Evolutionary conservation across 2,888 invertebrate species (phyloP).

Genomic region (Formica aserva): DNA sequence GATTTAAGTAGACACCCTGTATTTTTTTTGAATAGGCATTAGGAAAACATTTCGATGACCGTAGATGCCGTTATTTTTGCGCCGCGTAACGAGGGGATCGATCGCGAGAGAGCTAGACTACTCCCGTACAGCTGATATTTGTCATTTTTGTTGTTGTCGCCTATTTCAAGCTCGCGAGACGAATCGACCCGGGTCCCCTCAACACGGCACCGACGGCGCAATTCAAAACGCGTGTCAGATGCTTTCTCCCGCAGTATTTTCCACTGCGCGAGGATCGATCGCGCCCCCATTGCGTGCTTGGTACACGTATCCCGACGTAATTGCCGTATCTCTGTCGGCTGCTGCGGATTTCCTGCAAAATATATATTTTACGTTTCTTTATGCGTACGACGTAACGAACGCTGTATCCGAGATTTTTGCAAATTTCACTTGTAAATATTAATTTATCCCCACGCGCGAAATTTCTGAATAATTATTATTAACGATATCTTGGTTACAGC

Average conservation of each 20-base stretch:
- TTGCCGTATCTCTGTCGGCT: constrained; percentile 37
- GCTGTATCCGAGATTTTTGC: not conserved
- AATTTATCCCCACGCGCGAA: constrained; percentile 11
- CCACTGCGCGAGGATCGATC: constrained; percentile 58
- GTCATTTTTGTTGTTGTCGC: constrained; percentile 48
- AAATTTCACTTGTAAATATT: not conserved
- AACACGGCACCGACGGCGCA: constrained; percentile 13
- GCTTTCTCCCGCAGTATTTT: constrained; percentile 58
- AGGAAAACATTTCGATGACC: not conserved
- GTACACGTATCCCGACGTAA: constrained; percentile 53
- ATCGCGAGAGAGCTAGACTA: constrained; percentile 33
- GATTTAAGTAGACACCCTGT: no score
- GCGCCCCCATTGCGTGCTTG: constrained; percentile 49
- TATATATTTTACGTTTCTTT: constrained; percentile 21
- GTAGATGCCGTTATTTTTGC: constrained; percentile 11
- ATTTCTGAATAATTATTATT: not conserved
- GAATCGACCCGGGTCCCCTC: constrained; percentile 48
- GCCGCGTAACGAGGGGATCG: constrained; percentile 15
- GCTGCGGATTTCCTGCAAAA: constrained; percentile 28
- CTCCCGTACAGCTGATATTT: constrained; percentile 50
- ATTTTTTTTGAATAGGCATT: not conserved
- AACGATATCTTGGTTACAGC: not conserved
- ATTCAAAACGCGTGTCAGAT: constrained; percentile 57
- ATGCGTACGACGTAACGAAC: not conserved
- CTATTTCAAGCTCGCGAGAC: constrained; percentile 15